These are phyloP conservation scores for Cliona cf. orientalis DNA, from an alignment of 37 sponge, comb jelly and placozoan species.

Conservation along the genomic window DNA sequence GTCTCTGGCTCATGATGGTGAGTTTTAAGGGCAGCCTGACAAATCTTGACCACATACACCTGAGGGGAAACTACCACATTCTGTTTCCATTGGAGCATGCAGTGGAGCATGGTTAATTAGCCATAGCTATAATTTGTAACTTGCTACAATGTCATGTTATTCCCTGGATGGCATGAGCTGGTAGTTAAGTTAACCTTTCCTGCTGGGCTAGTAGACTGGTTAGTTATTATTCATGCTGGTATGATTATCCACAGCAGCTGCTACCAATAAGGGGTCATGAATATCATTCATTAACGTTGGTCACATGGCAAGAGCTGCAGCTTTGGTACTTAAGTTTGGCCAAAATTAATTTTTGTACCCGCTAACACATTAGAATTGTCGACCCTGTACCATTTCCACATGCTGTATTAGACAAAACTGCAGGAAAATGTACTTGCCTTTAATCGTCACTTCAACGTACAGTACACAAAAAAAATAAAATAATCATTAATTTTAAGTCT, in stretches of 20 bases:
- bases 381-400: too few relatives aligned
- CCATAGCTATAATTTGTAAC: constrained; percentile 92
- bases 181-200: constrained; percentile 76
- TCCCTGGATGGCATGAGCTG: constrained; percentile 86
- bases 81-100: constrained; percentile 23
- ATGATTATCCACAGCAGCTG: too few relatives aligned
- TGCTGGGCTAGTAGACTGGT: constrained; percentile 60
- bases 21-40: constrained; percentile 25
- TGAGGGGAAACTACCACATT: not conserved
- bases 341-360: too few relatives aligned
- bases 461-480: not conserved
- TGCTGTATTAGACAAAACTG: too few relatives aligned
- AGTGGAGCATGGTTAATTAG: constrained; percentile 74
- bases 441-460: too few relatives aligned
- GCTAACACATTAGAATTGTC: too few relatives aligned
- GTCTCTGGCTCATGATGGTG: constrained; percentile 86
- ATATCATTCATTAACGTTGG: too few relatives aligned
- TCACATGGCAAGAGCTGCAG: too few relatives aligned
- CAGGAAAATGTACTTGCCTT: too few relatives aligned
- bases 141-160: not conserved
- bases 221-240: constrained; percentile 84
- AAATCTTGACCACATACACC: not conserved
- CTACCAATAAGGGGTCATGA: too few relatives aligned
- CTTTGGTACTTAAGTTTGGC: too few relatives aligned
- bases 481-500: not conserved